Base-by-base conservation (phyloP, 2,797 vertebrate species). In the Arctocebus calabarensis region DNA sequence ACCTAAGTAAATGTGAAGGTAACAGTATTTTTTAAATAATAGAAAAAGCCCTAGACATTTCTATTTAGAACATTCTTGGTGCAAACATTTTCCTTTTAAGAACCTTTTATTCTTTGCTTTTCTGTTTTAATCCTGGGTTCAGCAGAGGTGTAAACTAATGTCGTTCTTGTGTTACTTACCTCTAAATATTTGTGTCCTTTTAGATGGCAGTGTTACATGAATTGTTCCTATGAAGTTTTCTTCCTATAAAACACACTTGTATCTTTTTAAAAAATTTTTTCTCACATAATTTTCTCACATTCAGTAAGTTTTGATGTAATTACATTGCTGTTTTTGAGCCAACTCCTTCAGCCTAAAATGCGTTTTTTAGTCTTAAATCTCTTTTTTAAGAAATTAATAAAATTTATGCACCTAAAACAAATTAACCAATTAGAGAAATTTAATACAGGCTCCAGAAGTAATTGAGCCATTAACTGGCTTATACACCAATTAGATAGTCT, bases 61-160 rank as follows among this genome's bases (percentile, higher is more conserved):
- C 5, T 64, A 85, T 95, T 82, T 94, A 62, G 7, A 77, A 73
- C 92, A 97, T 97, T 97, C 97, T 98, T 97, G 96, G 77, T 98
- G 98, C 98, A 98, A 98, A 98, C 98, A 68, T 89, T 94, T 0
- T 97, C 84, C 97, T 98, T 98, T 97, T 94, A 64, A 55, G 73
- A 81, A 94, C 85, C 97, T 98, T 96, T 84, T 57, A 3, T 97
- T 96, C 97, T 95, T 96, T 94, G 94, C 95, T 97, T 97, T 95
- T 93, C 90, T 83, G 43, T 97, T 95, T 96, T 97, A 97, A 96
- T 93, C 57, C 85, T 97, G 92, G 78, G 22, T 88, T 77, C 0
- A 92, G 82, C 94, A 88, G 92, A 97, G 93, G 66, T 95, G 84
- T 94, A 70, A 93, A 96, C 97, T 98, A 98, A 98, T 81, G 77